Evolutionary conservation across 2,888 invertebrate species (phyloP).

Genomic region (Caenorhabditis imperialis): DNA sequence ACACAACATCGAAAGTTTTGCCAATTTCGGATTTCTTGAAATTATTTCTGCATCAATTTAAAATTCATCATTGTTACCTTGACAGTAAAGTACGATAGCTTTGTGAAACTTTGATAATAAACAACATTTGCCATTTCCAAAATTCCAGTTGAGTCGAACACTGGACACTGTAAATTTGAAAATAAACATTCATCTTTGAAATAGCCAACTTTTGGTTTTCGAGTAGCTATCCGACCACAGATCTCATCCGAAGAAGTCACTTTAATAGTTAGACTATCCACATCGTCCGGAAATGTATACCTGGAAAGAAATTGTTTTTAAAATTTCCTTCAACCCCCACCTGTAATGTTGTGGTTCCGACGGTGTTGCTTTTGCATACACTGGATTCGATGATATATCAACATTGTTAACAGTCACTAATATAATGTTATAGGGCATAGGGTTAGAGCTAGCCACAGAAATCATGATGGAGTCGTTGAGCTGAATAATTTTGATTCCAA

Average conservation of each 20-base stretch:
- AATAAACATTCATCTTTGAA: neutral
- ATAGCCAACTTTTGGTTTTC: conserved; percentile 4
- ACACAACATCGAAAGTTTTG: neutral
- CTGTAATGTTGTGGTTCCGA: conserved; percentile 11
- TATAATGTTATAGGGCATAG: neutral
- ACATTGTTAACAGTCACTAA: conserved; percentile 7
- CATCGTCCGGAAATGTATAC: conserved; percentile 7
- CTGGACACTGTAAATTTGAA: conserved; percentile 19
- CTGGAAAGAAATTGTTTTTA: conserved; percentile 1
- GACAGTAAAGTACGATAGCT: neutral
- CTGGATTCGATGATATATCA: too few species aligned
- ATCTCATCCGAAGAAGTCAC: conserved; percentile 3
- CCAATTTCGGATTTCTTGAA: conserved; percentile 23
- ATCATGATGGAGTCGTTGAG: conserved; percentile 13
- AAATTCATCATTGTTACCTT: neutral
- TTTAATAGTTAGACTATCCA: conserved; percentile 6
- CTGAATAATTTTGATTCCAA: too few species aligned
- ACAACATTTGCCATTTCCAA: conserved; percentile 5
- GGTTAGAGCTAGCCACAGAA: conserved; percentile 19
- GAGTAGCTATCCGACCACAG: conserved; percentile 3
- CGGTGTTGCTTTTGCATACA: neutral
- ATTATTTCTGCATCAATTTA: neutral
- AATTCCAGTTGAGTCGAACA: conserved; percentile 14
- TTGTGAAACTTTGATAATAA: conserved; percentile 19
- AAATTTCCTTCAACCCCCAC: neutral